Percentiles rank a stretch among this genome's conserved stretches.
These are phyloP conservation scores for Setipinna tenuifilis DNA, from an alignment of 2,797 vertebrate genomes.

Conservation along the genomic window DNA sequence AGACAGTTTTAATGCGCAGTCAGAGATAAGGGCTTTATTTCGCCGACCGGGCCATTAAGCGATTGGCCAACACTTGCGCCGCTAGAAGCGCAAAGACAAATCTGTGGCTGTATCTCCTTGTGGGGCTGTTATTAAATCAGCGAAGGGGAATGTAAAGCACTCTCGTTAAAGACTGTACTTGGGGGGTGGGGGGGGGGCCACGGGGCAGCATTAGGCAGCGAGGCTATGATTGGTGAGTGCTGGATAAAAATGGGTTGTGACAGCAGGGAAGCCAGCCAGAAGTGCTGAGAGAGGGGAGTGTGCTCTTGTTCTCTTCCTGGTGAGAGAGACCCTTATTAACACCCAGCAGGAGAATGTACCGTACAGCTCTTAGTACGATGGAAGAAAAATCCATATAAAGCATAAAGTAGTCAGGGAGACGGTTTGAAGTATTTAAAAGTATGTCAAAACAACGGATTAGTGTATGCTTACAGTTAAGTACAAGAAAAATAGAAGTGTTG, in stretches of 20 bases:
- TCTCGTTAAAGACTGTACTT: conserved; percentile 44
- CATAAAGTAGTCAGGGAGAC: background rate
- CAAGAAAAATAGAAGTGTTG: background rate
- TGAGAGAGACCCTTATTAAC: conserved; percentile 8
- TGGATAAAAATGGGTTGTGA: background rate
- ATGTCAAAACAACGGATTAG: background rate
- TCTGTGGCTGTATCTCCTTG: conserved; percentile 57
- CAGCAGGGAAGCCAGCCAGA: conserved; percentile 13
- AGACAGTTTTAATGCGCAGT: conserved; percentile 62
- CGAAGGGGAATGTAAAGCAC: conserved; percentile 48
- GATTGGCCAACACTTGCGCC: background rate
- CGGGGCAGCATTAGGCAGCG: conserved; percentile 2
- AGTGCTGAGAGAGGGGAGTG: background rate
- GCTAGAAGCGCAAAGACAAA: conserved; percentile 51
- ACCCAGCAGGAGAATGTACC: background rate
- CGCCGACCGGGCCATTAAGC: conserved; percentile 26
- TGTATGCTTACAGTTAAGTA: background rate
- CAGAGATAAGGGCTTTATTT: conserved; percentile 40
- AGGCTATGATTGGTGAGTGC: background rate
- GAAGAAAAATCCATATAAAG: background rate
- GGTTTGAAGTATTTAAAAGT: background rate
- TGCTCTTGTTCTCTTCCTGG: background rate
- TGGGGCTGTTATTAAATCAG: conserved; percentile 49
- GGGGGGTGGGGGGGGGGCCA: background rate
- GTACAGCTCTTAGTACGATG: background rate